Evolutionary conservation across 1,140 invertebrate species (phyloP), one percentile per base, ranked within the genome.

Genomic region (Drosophila bipectinata): DNA sequence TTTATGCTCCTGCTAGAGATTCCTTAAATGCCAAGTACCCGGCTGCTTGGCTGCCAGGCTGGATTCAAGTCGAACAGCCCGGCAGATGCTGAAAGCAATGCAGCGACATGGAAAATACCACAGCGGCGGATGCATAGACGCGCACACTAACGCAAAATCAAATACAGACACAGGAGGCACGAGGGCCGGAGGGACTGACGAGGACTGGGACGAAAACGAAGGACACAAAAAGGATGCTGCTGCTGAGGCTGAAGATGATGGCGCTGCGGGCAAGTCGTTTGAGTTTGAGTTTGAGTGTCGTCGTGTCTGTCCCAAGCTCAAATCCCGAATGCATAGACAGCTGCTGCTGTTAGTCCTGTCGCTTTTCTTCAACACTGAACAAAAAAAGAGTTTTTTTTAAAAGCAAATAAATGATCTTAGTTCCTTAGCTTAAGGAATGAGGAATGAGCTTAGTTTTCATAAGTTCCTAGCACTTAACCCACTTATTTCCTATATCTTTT

Each of bases 91-190:
- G 77, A 85, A 85, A 84, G 80, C 80, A 68, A 85, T 84, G 80
- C 81, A 87, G 55, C 82, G 82, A 85, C 77, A 87, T 87, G 68
- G 77, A 87, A 85, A 77, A 81, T 84, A 82, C 82, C 81, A 85
- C 82, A 87, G 67, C 64, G 82, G 57, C 63, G 64, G 83, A 71
- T 81, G 55, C 69, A 69, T 49, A 44, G 68, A 58, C 47, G 71
- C 53, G 28, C 64, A 58, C 28, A 26, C 37, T 18, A 18, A 9
- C 15, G 41, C 8, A 32, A 15, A 15, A 4, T 15, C 24, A 49
- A 8, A 49, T 26, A 49, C 12, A 61, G 60, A 58, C 53, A 26
- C 21, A 24, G 67, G 44, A 68, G 44, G 41, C 26, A 30, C 32
- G 39, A 54, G 9, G 51, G 10, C 9, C 3, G 12, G 10, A 12